Base-by-base conservation (phyloP, 2,888 invertebrate species). In the Antitype chi region DNA sequence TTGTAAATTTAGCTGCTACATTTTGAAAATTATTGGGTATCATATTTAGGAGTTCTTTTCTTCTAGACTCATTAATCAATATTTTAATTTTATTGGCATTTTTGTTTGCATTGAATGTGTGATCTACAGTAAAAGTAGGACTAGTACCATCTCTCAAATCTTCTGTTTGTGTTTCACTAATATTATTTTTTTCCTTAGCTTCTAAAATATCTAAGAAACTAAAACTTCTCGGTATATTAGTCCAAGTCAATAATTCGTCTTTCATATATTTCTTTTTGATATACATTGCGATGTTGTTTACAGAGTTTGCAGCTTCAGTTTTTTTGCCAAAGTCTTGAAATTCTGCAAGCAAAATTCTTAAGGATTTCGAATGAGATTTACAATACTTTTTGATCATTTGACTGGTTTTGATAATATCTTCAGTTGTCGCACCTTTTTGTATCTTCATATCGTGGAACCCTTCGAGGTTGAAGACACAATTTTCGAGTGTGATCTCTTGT, bases 341-440 rank as follows among this genome's bases (percentile, higher is more conserved):
- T 67, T 93, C 91, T 1, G 62, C 60, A 0, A 93, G 81, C 23
- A 94, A 93, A 11, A 85, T 85, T 23, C 84, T 88, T 1, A 94
- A 66, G 0, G 92, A 78, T 25, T 92, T 89, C 25, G 82, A 81
- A 66, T 91, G 90, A 0, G 84, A 86, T 66, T 85, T 89, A 74
- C 94, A 94, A 79, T 93, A 92, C 2, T 87, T 90, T 69, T 90
- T 90, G 15, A 95, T 93, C 77, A 92, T 88, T n/a, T 87, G 87
- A 74, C 94, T 94, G 0, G 92, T 89, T 70, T 90, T 88, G 0
- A 93, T 68, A 20, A 94, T 92, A 49, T 94, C 92, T 17, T 89
- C 83, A 0, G 88, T 86, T 0, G 91, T 90, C 0, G 89, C 87
- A 0, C 89, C 91, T 62, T 89, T 89, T 23, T 90, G 87, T 8